A percentile compares a stretch with the other conserved stretches of the same genome.
Conservation (phyloP, 2,797 vertebrate species). For the Lophius americanus region DNA sequence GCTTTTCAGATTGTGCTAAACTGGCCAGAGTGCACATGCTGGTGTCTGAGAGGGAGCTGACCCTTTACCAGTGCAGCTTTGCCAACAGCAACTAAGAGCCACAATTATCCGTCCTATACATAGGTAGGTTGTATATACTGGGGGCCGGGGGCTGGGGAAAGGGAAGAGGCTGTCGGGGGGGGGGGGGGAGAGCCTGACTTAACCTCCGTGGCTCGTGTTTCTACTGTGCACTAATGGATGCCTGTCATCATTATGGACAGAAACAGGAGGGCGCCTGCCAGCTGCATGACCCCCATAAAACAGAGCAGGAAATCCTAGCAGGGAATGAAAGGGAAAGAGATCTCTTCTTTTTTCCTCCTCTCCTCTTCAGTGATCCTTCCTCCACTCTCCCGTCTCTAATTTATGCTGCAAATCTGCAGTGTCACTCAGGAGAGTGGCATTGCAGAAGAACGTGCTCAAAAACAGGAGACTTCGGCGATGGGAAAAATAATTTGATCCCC, state of each 20-base stretch:
- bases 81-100: conserved; percentile 66
- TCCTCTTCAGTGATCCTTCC: conserved; percentile 36
- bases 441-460: conserved; percentile 6
- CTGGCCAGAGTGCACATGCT: conserved; percentile 35
- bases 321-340: conserved; percentile 72
- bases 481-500: too few relatives aligned
- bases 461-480: background rate
- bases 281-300: conserved; percentile 85
- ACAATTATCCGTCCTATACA: conserved; percentile 71
- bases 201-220: conserved; percentile 80
- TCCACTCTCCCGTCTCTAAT: conserved; percentile 33
- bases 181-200: conserved; percentile 56
- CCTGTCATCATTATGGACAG: conserved; percentile 83
- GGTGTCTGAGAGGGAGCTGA: conserved; percentile 58
- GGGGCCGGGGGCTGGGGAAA: conserved; percentile 61
- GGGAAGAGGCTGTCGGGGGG: conserved; percentile 66
- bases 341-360: conserved; percentile 34
- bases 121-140: conserved; percentile 49
- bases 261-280: conserved; percentile 84
- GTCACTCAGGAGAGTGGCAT: conserved; percentile 34
- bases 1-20: conserved; percentile 54
- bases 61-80: conserved; percentile 63
- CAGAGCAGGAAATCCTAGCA: conserved; percentile 81
- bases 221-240: conserved; percentile 80
- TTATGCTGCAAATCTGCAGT: conserved; percentile 38